Conservation (phyloP, 2,888 invertebrate genomes). For the Sinodicranocentrus sp. region DNA sequence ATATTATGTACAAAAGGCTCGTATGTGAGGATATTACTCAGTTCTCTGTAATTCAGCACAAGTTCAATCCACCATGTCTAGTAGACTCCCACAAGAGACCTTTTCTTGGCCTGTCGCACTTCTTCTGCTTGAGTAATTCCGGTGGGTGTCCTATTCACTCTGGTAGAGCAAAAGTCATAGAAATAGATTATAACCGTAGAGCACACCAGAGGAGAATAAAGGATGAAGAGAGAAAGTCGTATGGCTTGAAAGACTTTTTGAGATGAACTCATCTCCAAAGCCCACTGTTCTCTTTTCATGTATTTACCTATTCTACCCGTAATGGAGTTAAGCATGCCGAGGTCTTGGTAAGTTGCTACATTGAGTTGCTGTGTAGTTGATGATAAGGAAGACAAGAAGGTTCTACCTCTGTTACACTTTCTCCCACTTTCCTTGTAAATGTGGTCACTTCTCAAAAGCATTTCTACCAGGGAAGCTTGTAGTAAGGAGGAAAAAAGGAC, state of each 20-base stretch:
- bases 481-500: too few species aligned
- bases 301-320: neutral
- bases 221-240: slow-evolving; percentile 7
- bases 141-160: slow-evolving; percentile 14
- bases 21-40: neutral
- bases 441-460: slow-evolving; percentile 7
- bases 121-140: slow-evolving; percentile 21
- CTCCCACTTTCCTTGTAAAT: slow-evolving; percentile 6
- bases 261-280: slow-evolving; percentile 31
- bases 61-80: slow-evolving; percentile 20
- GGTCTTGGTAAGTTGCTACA: too few species aligned
- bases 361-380: neutral
- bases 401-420: neutral
- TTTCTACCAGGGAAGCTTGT: too few species aligned
- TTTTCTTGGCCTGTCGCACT: slow-evolving; percentile 26
- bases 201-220: neutral
- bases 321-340: too few species aligned
- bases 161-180: slow-evolving; percentile 11
- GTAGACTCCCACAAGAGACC: slow-evolving; percentile 19
- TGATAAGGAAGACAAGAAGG: neutral
- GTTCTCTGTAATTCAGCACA: neutral
- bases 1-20: neutral
- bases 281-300: neutral
- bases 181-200: slow-evolving; percentile 1
- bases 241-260: neutral